Conservation (phyloP, 2,113 vertebrate species). For the Noctilio leporinus region DNA sequence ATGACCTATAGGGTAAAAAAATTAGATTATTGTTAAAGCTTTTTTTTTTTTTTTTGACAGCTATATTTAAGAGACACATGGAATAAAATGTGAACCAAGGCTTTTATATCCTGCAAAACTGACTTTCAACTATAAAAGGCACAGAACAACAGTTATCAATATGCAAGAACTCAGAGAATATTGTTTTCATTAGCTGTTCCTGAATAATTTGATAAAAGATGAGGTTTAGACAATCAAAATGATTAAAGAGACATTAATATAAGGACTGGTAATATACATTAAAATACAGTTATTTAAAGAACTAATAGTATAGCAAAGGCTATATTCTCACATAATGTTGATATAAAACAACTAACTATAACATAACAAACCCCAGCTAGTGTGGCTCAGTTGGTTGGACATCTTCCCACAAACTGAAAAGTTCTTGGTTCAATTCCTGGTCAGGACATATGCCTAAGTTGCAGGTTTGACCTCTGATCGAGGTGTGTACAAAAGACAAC, state of each 20-base stretch:
- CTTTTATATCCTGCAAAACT: not conserved
- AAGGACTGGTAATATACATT: not conserved
- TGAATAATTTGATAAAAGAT: not conserved
- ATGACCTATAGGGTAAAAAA: not conserved
- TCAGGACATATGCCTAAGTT: too few relatives aligned
- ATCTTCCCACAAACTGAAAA: too few relatives aligned
- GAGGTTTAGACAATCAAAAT: not conserved
- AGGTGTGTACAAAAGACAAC: too few relatives aligned
- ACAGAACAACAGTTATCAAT: not conserved
- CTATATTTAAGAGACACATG: not conserved
- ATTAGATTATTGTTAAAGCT: not conserved
- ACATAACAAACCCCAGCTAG: too few relatives aligned
- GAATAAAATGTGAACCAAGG: not conserved
- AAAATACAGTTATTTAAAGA: not conserved
- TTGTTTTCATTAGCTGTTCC: not conserved
- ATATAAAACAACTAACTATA: not conserved
- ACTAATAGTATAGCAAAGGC: not conserved
- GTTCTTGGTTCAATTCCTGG: too few relatives aligned
- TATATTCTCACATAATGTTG: not conserved
- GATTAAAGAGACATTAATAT: not conserved
- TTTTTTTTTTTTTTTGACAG: not conserved
- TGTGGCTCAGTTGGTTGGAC: too few relatives aligned
- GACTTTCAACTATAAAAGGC: not conserved
- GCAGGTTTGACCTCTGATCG: too few relatives aligned
- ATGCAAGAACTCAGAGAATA: not conserved